These are phyloP conservation scores for Percina caprodes DNA, from an alignment of 2,113 vertebrate genomes.

Conservation along the genomic window DNA sequence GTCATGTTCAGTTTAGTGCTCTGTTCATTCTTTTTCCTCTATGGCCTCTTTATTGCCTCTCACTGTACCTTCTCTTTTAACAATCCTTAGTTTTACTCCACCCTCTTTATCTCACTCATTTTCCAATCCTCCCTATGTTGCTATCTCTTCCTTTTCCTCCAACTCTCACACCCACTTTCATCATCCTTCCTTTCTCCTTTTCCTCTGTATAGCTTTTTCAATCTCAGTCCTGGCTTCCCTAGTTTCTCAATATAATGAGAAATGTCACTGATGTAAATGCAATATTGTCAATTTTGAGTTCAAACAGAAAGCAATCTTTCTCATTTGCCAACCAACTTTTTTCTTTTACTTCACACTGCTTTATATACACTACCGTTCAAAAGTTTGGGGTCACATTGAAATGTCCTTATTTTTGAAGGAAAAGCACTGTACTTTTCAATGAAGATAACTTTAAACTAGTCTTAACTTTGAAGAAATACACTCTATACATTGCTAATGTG, in stretches of 20 bases:
- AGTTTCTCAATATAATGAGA: slow-evolving; percentile 6
- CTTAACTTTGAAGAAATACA: too few species aligned
- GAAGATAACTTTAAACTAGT: too few species aligned
- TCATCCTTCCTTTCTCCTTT: slow-evolving; percentile 5
- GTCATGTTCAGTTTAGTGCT: slow-evolving; percentile 37
- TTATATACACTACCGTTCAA: too few species aligned
- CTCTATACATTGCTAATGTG: too few species aligned
- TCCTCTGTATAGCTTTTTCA: slow-evolving; percentile 8
- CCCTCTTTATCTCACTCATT: slow-evolving; percentile 1
- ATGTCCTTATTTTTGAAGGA: too few species aligned
- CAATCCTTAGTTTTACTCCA: slow-evolving; percentile 13
- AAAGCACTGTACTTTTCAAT: too few species aligned
- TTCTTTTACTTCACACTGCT: neutral
- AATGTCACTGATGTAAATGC: slow-evolving; percentile 33
- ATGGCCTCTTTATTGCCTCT: slow-evolving; percentile 22
- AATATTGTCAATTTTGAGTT: slow-evolving; percentile 25
- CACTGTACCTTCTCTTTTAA: slow-evolving; percentile 17
- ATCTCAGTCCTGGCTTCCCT: slow-evolving; percentile 6
- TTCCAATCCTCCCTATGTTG: neutral
- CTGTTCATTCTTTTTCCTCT: slow-evolving; percentile 23
- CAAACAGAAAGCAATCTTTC: slow-evolving; percentile 12
- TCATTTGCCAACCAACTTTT: neutral
- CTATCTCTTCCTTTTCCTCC: neutral
- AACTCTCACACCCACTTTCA: slow-evolving; percentile 12
- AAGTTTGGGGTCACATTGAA: too few species aligned